Evolutionary conservation across 2,888 invertebrate genomes (phyloP).

Genomic region (Artemia sp.): DNA sequence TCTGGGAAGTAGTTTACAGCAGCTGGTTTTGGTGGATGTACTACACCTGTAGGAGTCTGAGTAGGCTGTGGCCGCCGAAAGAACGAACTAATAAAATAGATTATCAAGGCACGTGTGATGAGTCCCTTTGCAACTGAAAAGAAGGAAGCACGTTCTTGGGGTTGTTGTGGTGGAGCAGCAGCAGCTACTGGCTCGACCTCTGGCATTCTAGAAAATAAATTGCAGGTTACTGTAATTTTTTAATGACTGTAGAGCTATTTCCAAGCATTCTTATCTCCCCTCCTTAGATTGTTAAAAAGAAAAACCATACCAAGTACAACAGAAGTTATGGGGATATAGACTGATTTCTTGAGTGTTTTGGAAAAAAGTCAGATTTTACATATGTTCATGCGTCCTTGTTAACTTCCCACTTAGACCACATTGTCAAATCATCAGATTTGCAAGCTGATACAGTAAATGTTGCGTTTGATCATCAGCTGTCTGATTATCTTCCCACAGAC

Average conservation of each 20-base stretch:
- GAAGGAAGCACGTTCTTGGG: constrained; percentile 43
- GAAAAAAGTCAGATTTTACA: too few relatives aligned
- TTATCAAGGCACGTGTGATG: constrained; percentile 67
- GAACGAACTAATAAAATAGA: constrained; percentile 81
- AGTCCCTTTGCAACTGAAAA: constrained; percentile 68
- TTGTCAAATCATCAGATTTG: too few relatives aligned
- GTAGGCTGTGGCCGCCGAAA: constrained; percentile 48
- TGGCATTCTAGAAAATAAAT: background rate
- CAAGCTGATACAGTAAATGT: too few relatives aligned
- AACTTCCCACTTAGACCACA: too few relatives aligned
- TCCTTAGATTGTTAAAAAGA: too few relatives aligned
- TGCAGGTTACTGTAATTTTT: background rate
- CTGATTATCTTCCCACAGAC: too few relatives aligned
- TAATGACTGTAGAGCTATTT: background rate
- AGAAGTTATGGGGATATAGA: too few relatives aligned
- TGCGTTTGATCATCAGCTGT: too few relatives aligned
- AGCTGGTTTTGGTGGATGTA: constrained; percentile 33
- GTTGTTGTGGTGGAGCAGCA: constrained; percentile 22
- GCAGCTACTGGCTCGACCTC: constrained; percentile 17
- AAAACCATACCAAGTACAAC: too few relatives aligned
- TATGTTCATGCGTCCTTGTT: too few relatives aligned
- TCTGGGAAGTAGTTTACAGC: constrained; percentile 62
- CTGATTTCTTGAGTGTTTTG: too few relatives aligned
- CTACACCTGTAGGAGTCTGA: constrained; percentile 29
- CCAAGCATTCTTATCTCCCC: too few relatives aligned